These are phyloP conservation scores for Bembecia ichneumoniformis DNA, from an alignment of 2,888 invertebrate genomes.

Conservation along the genomic window DNA sequence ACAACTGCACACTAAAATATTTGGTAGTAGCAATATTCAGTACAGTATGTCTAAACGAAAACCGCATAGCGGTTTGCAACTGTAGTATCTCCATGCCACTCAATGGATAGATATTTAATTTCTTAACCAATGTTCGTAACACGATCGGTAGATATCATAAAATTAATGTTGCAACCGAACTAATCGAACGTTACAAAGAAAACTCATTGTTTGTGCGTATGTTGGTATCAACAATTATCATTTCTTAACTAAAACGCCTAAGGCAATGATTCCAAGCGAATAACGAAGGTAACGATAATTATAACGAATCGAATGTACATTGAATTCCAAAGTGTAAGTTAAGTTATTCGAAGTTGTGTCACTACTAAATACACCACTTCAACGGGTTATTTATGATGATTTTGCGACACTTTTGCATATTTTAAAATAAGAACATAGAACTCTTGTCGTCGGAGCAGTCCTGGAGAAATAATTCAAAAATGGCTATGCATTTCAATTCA, in stretches of 20 bases:
- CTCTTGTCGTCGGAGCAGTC: no score
- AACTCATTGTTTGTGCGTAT: constrained; percentile 17
- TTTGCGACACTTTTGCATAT: constrained; percentile 16
- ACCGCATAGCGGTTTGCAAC: constrained; percentile 45
- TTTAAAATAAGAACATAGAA: constrained; percentile 1
- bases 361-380: background rate
- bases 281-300: background rate
- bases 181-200: constrained; percentile 8
- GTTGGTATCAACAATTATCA: background rate
- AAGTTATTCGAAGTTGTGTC: no score
- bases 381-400: constrained; percentile 2
- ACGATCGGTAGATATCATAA: constrained; percentile 47
- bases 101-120: constrained; percentile 38
- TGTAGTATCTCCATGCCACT: constrained; percentile 17
- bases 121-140: constrained; percentile 46
- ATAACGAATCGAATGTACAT: background rate
- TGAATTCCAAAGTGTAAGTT: background rate
- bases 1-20: background rate
- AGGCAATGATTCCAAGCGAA: background rate
- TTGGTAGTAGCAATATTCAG: constrained; percentile 40
- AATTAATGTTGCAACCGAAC: constrained; percentile 27
- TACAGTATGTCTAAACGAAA: constrained; percentile 29
- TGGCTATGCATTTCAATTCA: no score
- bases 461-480: no score
- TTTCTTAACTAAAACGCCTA: background rate